phyloP scores from a whole-genome alignment of 2,113 vertebrate species.

The Heterocephalus glaber region DNA sequence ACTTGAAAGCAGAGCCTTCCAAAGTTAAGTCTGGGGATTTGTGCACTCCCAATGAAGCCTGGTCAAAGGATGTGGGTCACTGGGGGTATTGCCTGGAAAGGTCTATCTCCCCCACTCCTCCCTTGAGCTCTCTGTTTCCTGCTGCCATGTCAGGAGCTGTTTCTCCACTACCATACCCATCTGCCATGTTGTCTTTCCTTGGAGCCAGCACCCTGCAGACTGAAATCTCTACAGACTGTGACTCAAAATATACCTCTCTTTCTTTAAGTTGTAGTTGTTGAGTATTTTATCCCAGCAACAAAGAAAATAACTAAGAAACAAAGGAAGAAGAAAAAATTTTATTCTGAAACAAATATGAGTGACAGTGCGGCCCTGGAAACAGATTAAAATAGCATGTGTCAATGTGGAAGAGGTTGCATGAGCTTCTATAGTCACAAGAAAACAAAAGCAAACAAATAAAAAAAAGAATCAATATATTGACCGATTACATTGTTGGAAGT shows the following conservation, averaged over 20 bases:
- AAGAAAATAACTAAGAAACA: background rate
- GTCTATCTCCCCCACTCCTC: background rate
- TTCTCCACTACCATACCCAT: background rate
- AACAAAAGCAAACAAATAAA: background rate
- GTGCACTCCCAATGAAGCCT: background rate
- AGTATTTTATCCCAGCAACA: background rate
- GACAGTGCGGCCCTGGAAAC: background rate
- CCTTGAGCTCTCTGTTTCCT: background rate
- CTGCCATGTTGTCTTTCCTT: background rate
- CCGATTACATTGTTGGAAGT: background rate
- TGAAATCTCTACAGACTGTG: background rate
- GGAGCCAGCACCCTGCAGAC: background rate
- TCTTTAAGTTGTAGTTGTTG: background rate
- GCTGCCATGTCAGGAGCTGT: background rate
- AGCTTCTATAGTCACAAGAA: background rate
- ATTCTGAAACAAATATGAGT: background rate
- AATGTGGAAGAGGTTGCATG: background rate
- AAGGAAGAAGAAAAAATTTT: background rate
- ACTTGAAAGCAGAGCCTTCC: background rate
- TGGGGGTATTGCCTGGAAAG: background rate
- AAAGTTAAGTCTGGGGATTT: background rate
- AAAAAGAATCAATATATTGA: background rate
- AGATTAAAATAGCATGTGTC: background rate
- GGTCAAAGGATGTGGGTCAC: background rate
- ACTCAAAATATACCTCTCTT: background rate